phyloP scores from a whole-genome alignment of 2,797 vertebrate species.

The Enteromius thamalakanensis region DNA sequence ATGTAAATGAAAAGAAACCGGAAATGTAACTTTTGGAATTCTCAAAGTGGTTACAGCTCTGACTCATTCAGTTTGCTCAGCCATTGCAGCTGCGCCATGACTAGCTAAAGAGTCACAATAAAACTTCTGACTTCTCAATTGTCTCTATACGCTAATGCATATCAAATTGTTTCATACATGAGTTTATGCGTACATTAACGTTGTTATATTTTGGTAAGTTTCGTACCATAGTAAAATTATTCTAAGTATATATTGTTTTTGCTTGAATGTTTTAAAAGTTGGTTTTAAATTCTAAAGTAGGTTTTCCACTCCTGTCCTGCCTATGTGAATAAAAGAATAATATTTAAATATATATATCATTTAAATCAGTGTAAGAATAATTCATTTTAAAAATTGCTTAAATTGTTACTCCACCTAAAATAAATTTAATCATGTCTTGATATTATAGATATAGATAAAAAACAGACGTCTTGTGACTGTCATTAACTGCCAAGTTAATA shows the following conservation, averaged over 20 bases:
- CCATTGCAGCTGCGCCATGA: slow-evolving; percentile 33
- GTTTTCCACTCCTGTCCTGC: too few species aligned
- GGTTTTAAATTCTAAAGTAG: not conserved
- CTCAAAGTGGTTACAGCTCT: slow-evolving; percentile 35
- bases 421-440: too few species aligned
- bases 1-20: slow-evolving; percentile 14
- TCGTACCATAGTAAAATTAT: not conserved
- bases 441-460: too few species aligned
- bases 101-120: slow-evolving; percentile 9
- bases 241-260: not conserved
- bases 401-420: too few species aligned
- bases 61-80: slow-evolving; percentile 48
- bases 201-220: not conserved
- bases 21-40: slow-evolving; percentile 39
- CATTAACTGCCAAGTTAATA: too few species aligned
- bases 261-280: not conserved
- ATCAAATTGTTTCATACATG: not conserved
- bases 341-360: too few species aligned
- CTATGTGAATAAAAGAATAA: too few species aligned
- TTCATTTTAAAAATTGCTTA: too few species aligned
- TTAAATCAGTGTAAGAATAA: too few species aligned
- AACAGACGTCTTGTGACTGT: too few species aligned
- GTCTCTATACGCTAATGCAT: not conserved
- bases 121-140: not conserved
- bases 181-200: not conserved